phyloP scores from a whole-genome alignment of 2,113 vertebrate species.

The Eulemur macaco region DNA sequence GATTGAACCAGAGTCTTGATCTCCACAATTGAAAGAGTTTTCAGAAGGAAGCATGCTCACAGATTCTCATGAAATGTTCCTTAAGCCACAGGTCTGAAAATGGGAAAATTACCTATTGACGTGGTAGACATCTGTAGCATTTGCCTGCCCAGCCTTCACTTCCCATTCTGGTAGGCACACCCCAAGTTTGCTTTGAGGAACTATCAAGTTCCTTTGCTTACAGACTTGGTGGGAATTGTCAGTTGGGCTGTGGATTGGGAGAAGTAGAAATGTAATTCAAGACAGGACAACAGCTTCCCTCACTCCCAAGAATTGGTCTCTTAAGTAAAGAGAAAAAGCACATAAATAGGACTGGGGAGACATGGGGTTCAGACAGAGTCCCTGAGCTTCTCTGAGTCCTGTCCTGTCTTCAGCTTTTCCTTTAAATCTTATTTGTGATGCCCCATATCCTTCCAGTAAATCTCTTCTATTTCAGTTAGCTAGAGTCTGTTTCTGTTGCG shows the following conservation, averaged over 20 bases:
- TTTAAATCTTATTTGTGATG: background rate
- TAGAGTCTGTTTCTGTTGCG: background rate
- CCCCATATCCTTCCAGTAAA: background rate
- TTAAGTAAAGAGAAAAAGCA: background rate
- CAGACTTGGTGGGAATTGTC: background rate
- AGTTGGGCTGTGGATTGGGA: background rate
- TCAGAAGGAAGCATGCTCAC: background rate
- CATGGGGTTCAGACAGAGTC: background rate
- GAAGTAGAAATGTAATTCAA: background rate
- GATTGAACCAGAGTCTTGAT: background rate
- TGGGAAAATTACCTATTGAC: background rate
- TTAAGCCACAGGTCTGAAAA: background rate
- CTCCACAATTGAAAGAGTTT: background rate
- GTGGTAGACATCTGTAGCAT: background rate
- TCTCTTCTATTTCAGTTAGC: background rate
- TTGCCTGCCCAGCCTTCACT: background rate
- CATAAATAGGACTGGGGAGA: background rate
- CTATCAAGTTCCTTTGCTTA: background rate
- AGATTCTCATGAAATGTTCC: background rate
- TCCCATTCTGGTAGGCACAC: background rate
- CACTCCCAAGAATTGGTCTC: background rate
- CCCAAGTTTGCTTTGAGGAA: background rate
- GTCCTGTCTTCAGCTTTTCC: background rate
- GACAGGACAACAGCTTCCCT: background rate
- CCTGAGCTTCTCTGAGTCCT: background rate